phyloP scores from a whole-genome alignment of 2,797 vertebrate genomes.

The Morelia viridis region DNA sequence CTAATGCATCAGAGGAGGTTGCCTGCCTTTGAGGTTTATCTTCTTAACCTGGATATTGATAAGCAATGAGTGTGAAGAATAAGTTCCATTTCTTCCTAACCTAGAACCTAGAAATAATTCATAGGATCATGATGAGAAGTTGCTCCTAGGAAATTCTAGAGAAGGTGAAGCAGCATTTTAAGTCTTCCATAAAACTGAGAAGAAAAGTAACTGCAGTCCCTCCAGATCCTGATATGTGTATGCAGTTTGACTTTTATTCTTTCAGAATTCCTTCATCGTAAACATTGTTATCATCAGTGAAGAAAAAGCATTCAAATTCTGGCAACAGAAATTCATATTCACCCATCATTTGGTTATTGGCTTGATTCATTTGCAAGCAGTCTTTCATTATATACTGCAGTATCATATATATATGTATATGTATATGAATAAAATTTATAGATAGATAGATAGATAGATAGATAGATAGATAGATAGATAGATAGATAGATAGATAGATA shows the following conservation, averaged over 20 bases:
- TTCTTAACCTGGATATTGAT: not conserved
- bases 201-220: not conserved
- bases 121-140: not conserved
- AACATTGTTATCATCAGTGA: not conserved
- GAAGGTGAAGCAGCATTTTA: not conserved
- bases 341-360: not conserved
- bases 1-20: slow-evolving; percentile 13
- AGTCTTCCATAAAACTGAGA: not conserved
- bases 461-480: too few relatives aligned
- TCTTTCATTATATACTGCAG: too few relatives aligned
- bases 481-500: too few relatives aligned
- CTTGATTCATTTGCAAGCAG: not conserved
- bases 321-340: not conserved
- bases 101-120: not conserved
- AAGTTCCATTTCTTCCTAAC: not conserved
- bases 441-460: too few relatives aligned
- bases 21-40: slow-evolving; percentile 27
- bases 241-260: too few relatives aligned
- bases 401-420: too few relatives aligned
- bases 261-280: not conserved
- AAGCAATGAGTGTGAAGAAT: not conserved
- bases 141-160: not conserved
- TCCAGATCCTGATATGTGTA: not conserved
- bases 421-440: too few relatives aligned
- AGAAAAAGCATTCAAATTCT: not conserved